Percentiles rank a stretch among this genome's conserved stretches.
Conservation (phyloP, 2,797 vertebrate genomes). For the Eutrigla gurnardus region DNA sequence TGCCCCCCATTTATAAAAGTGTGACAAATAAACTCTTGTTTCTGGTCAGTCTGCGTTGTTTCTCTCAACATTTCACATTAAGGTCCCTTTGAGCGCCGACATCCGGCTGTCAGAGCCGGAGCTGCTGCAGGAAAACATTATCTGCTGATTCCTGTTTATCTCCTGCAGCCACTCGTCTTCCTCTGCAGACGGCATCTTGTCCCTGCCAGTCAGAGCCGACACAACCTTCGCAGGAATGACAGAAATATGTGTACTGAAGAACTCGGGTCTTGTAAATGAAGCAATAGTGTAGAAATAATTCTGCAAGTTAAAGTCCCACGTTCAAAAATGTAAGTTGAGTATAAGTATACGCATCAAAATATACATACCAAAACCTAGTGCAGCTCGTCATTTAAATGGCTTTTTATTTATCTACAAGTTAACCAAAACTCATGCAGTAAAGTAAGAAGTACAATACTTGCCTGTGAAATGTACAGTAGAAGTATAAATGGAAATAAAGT, state of each 20-base stretch:
- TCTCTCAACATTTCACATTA: neutral
- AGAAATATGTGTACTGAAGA: neutral
- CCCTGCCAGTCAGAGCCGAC: conserved; percentile 30
- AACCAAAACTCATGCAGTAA: neutral
- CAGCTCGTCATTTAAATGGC: too few relatives aligned
- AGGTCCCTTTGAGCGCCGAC: neutral
- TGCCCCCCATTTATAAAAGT: conserved; percentile 69
- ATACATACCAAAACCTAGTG: neutral
- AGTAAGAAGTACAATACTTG: neutral
- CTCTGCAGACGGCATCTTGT: neutral
- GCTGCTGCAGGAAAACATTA: conserved; percentile 17
- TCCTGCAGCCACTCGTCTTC: conserved; percentile 60
- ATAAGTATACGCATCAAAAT: neutral
- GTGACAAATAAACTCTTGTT: conserved; percentile 76
- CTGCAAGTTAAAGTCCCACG: neutral
- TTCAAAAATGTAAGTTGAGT: neutral
- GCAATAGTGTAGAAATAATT: neutral
- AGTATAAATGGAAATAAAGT: conserved; percentile 4
- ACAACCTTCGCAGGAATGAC: neutral
- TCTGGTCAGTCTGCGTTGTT: conserved; percentile 47
- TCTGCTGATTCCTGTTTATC: conserved; percentile 71
- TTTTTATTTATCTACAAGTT: neutral
- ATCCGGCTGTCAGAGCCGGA: conserved; percentile 22
- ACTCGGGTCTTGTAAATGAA: neutral
- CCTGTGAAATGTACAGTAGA: neutral